Evolutionary conservation across 2,888 invertebrate species (phyloP), one percentile per base, ranked within the genome.

Genomic region (Ochlodes sylvanus): DNA sequence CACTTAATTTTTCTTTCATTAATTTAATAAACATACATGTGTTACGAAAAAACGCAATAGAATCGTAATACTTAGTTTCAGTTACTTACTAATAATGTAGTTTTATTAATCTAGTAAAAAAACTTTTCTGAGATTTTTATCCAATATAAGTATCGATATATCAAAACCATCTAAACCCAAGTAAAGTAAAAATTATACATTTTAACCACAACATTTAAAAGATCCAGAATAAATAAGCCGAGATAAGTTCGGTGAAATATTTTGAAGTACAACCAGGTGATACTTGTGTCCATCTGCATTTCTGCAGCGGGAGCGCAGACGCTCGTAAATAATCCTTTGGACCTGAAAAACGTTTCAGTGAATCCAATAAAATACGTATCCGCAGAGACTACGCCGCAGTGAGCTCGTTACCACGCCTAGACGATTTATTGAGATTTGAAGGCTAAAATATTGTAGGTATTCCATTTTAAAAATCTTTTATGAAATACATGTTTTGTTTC

Each of bases 351-450:
- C 92, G 92, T 93, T 92, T 91, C 91, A 90, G 86, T 90, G 89
- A 91, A 92, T 93, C 92, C 92, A 92, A 93, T 93, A 93, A 92
- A 93, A 92, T 92, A 92, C 92, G 92, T 91, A 93, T 92, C 92
- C 92, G 91, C 90, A 91, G 90, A 90, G 92, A 90, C 86, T 89
- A 85, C 89, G 91, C 90, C 91, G 90, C 91, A 90, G 87, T 82
- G 92, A 87, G 91, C 91, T 91, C 92, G 92, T 92, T 92, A 92
- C 92, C 89, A 90, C 89, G 90, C 92, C 92, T 89, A 90, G 89
- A 87, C 90, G 92, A 92, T 93, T 93, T 93, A 93, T 92, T 89
- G 92, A 92, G 92, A 93, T 93, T 91, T 93, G 92, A 92, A 90
- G 87, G 84, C 86, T 91, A 87, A 92, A 92, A 92, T 92, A 92